A percentile compares a stretch with the other conserved stretches of the same genome.
Conservation (phyloP, 2,113 vertebrate species). For the Ranitomeya imitator region DNA sequence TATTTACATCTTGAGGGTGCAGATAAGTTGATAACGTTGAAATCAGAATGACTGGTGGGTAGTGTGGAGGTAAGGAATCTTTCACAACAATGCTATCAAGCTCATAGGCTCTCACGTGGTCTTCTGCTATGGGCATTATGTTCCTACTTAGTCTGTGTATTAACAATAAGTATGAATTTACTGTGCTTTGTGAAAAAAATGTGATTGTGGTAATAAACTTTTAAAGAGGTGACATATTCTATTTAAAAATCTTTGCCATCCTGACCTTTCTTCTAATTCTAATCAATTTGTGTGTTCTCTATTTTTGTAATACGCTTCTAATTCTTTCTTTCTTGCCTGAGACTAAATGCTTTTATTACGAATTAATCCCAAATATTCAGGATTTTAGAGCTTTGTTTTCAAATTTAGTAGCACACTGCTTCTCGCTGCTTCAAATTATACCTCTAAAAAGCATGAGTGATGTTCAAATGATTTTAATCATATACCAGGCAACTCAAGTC, state of each 20-base stretch:
- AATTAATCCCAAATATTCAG: conserved; percentile 20
- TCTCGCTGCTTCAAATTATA: conserved; percentile 41
- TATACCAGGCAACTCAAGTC: conserved; percentile 15
- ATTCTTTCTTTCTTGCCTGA: not conserved
- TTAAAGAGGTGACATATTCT: not conserved
- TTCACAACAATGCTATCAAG: no score
- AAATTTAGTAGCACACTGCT: conserved; percentile 13
- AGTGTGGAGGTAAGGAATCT: no score
- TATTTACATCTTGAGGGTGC: no score
- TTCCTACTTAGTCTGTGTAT: no score
- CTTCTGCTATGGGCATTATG: no score
- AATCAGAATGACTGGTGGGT: no score
- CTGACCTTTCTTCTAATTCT: not conserved
- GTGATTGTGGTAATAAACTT: no score
- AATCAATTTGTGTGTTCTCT: not conserved
- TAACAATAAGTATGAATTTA: no score
- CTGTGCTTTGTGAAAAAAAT: no score
- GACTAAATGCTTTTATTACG: not conserved
- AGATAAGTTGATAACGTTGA: no score
- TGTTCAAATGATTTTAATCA: conserved; percentile 42
- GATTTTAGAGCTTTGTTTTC: not conserved
- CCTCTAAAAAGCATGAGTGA: conserved; percentile 20
- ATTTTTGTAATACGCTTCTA: not conserved
- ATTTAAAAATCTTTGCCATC: not conserved
- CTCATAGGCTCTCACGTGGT: no score